Evolutionary conservation across 2,797 vertebrate genomes (phyloP).

Genomic region (Poeciliopsis gracilis): DNA sequence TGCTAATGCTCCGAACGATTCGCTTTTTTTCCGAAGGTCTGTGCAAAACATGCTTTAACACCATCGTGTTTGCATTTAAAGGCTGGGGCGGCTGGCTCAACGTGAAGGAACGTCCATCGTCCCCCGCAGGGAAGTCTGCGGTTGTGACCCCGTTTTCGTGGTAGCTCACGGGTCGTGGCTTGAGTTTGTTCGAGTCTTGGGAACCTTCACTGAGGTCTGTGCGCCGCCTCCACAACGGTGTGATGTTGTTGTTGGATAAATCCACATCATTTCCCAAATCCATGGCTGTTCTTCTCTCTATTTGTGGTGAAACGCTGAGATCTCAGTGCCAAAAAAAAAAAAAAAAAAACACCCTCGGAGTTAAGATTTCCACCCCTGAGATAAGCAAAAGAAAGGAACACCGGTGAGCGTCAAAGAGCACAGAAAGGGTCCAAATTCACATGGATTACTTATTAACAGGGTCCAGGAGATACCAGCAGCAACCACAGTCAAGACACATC

Average conservation of each 20-base stretch:
- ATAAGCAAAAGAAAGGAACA: conserved; percentile 51
- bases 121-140: conserved; percentile 86
- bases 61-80: conserved; percentile 38
- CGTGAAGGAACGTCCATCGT: conserved; percentile 70
- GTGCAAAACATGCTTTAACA: conserved; percentile 75
- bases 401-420: conserved; percentile 33
- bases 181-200: conserved; percentile 59
- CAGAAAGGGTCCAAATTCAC: conserved; percentile 37
- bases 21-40: conserved; percentile 79
- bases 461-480: conserved; percentile 12
- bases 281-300: conserved; percentile 51
- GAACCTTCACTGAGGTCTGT: conserved; percentile 62
- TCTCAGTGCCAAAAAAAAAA: conserved; percentile 47
- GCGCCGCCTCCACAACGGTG: conserved; percentile 84
- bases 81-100: conserved; percentile 66
- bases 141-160: conserved; percentile 83
- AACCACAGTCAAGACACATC: conserved; percentile 22
- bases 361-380: conserved; percentile 42
- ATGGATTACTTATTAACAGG: conserved; percentile 72
- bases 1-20: conserved; percentile 74
- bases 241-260: conserved; percentile 83
- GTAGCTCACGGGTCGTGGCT: conserved; percentile 85
- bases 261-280: conserved; percentile 85
- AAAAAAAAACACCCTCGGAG: conserved; percentile 18
- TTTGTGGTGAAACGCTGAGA: conserved; percentile 30